Evolutionary conservation across 1,140 invertebrate genomes (phyloP).

Genomic region (Aphidius ervi): DNA sequence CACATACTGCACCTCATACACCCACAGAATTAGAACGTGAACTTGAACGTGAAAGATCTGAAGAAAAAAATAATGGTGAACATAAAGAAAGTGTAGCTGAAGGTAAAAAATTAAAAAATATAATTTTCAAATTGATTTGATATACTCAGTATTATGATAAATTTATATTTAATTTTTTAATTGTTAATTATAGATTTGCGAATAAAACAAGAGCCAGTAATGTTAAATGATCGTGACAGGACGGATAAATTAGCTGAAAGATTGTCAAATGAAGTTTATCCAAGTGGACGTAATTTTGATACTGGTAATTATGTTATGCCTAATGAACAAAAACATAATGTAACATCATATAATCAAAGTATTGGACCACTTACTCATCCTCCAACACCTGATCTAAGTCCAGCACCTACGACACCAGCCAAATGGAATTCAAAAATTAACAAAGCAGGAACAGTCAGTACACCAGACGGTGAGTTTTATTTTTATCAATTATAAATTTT

Average conservation of each 20-base stretch:
- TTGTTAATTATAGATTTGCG: conserved; percentile 54
- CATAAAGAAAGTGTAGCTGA: conserved; percentile 48
- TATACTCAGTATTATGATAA: background rate
- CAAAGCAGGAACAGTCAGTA: conserved; percentile 58
- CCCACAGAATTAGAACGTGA: conserved; percentile 49
- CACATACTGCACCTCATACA: conserved; percentile 48
- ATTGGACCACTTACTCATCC: conserved; percentile 42
- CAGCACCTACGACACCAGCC: conserved; percentile 43
- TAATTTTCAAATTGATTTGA: background rate
- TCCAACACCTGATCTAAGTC: conserved; percentile 51
- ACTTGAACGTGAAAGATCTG: conserved; percentile 42
- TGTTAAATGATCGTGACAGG: conserved; percentile 51
- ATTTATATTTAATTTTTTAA: background rate
- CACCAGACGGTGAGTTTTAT: conserved; percentile 57
- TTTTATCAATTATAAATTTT: background rate
- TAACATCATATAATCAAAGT: conserved; percentile 35
- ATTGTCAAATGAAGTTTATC: conserved; percentile 46
- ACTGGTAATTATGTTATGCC: conserved; percentile 26
- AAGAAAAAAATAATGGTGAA: conserved; percentile 44
- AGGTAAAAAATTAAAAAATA: conserved; percentile 31
- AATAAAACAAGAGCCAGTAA: conserved; percentile 59
- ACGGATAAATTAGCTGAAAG: conserved; percentile 50
- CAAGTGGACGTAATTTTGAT: conserved; percentile 39
- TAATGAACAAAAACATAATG: conserved; percentile 24
- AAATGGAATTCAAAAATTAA: conserved; percentile 58